Conservation (phyloP, 1,140 invertebrate species). For the Atta cephalotes region DNA sequence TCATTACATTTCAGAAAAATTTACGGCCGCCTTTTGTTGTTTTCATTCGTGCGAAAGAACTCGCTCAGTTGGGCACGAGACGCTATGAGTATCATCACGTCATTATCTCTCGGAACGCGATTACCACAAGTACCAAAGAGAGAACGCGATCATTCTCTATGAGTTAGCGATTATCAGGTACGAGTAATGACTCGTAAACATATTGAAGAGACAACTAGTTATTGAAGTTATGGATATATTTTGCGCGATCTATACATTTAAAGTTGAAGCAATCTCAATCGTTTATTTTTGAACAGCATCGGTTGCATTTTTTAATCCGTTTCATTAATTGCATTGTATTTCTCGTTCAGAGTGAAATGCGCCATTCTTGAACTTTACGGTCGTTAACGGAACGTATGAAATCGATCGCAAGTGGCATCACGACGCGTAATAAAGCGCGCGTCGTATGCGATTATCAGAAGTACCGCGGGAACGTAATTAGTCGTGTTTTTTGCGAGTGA, state of each 20-base stretch:
- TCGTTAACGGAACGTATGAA: not conserved
- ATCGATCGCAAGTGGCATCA: not conserved
- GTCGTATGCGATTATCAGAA: not conserved
- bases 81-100: not conserved
- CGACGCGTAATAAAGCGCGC: not conserved
- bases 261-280: not conserved
- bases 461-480: not conserved
- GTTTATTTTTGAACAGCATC: not conserved
- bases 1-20: slow-evolving; percentile 9
- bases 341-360: not conserved
- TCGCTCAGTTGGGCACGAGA: not conserved
- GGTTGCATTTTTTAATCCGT: not conserved
- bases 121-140: not conserved
- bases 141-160: slow-evolving; percentile 1
- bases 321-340: not conserved
- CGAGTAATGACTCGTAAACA: not conserved
- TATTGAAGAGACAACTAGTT: not conserved
- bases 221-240: not conserved
- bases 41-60: not conserved
- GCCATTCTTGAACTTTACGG: not conserved
- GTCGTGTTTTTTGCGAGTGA: not conserved
- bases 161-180: not conserved
- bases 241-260: not conserved
- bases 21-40: not conserved
- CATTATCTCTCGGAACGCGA: slow-evolving; percentile 3